Conservation (phyloP, 1,140 invertebrate species). For the Drosophila serrata region DNA sequence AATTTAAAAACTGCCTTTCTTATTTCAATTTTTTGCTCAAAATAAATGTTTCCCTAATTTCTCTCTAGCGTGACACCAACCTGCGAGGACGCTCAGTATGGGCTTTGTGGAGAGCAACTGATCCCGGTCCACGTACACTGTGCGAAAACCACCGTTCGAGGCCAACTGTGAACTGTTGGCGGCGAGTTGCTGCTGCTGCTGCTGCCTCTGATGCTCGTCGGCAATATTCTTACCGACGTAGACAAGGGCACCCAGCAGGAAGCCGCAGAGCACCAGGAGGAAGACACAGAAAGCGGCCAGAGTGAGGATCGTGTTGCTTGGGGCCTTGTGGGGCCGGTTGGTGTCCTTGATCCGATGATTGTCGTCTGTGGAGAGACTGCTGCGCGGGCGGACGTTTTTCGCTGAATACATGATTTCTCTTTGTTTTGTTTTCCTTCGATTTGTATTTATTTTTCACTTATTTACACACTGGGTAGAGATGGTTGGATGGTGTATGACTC, state of each 20-base stretch:
- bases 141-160: constrained; percentile 51
- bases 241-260: constrained; percentile 85
- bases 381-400: constrained; percentile 81
- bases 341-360: constrained; percentile 82
- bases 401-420: constrained; percentile 64
- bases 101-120: constrained; percentile 75
- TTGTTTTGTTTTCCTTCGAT: not conserved
- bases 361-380: constrained; percentile 82
- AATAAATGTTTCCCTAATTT: not conserved
- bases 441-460: constrained; percentile 13
- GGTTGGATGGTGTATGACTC: constrained; percentile 22
- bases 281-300: constrained; percentile 86
- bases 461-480: constrained; percentile 25
- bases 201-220: constrained; percentile 67
- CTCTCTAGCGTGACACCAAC: constrained; percentile 34
- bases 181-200: constrained; percentile 7
- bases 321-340: constrained; percentile 63
- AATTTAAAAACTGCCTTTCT: too few species aligned
- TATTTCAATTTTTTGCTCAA: not conserved
- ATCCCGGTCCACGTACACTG: constrained; percentile 67
- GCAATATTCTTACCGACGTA: constrained; percentile 86
- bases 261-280: constrained; percentile 85
- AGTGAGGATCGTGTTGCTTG: constrained; percentile 76
- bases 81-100: constrained; percentile 68
- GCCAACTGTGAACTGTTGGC: constrained; percentile 30